Evolutionary conservation across 2,888 invertebrate genomes (phyloP).

Genomic region (Coremacera marginata): DNA sequence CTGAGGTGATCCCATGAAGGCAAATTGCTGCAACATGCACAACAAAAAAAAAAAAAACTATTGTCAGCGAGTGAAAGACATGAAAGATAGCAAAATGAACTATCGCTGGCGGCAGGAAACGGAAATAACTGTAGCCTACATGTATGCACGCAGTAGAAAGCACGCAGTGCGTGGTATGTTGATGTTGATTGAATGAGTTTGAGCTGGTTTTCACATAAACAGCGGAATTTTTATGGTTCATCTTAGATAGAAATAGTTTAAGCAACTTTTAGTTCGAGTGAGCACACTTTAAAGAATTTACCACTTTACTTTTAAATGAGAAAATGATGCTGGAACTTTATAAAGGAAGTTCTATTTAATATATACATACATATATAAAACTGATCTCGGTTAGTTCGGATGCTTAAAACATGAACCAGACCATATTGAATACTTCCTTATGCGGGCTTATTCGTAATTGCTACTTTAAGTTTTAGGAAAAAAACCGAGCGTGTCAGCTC

Average conservation of each 20-base stretch:
- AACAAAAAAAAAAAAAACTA: background rate
- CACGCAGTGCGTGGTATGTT: background rate
- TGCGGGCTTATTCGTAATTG: too few species aligned
- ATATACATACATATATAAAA: too few species aligned
- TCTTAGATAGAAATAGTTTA: background rate
- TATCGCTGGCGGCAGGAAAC: background rate
- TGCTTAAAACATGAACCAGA: too few species aligned
- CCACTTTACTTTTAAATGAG: too few species aligned
- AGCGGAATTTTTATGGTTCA: background rate
- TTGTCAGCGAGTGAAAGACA: background rate
- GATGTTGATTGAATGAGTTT: background rate
- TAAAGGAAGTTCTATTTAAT: too few species aligned
- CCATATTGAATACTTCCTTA: too few species aligned
- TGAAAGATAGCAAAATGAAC: background rate
- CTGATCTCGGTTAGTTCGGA: too few species aligned
- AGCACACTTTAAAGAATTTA: too few species aligned
- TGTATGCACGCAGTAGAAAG: background rate
- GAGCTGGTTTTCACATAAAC: background rate
- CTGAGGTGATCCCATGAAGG: background rate
- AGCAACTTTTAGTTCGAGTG: too few species aligned
- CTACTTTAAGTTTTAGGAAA: too few species aligned
- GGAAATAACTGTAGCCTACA: background rate
- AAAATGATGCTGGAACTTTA: too few species aligned
- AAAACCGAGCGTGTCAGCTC: too few species aligned
- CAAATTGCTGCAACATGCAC: background rate